These are phyloP conservation scores for Trachemys scripta DNA, from an alignment of 2,113 vertebrate species.

Conservation along the genomic window DNA sequence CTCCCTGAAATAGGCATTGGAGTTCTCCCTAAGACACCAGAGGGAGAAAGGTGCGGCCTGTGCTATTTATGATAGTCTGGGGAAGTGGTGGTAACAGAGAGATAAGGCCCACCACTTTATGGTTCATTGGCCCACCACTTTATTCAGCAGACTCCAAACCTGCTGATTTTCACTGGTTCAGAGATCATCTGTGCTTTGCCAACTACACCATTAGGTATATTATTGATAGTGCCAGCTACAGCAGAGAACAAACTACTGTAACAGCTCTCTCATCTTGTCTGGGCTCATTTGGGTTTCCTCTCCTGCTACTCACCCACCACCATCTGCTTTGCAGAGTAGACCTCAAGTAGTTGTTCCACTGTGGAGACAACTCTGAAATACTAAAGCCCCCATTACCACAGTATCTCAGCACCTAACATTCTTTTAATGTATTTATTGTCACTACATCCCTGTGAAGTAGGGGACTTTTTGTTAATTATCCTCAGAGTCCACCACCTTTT, in stretches of 20 bases:
- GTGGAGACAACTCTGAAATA: rapidly evolving
- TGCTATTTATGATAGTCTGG: not conserved
- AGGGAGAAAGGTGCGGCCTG: no score
- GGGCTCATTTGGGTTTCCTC: not conserved
- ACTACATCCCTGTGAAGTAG: not conserved
- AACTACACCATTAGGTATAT: no score
- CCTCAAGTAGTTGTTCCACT: not conserved
- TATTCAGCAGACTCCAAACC: no score
- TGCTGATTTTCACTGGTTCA: no score
- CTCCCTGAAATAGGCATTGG: not conserved
- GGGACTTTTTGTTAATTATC: not conserved
- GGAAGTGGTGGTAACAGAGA: not conserved
- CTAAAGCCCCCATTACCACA: not conserved
- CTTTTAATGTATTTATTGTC: not conserved
- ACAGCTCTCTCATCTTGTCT: rapidly evolving
- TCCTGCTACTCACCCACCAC: not conserved
- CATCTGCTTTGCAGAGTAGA: not conserved
- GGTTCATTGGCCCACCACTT: not conserved
- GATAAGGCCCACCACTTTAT: not conserved
- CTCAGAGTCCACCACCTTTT: not conserved
- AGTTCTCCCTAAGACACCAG: not conserved
- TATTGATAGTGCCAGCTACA: not conserved
- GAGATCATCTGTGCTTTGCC: not conserved
- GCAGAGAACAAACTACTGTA: not conserved
- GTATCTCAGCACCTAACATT: not conserved